A percentile compares a stretch with the other conserved stretches of the same genome.
phyloP scores from a whole-genome alignment of 2,888 invertebrate species.

The Cataglyphis livida region DNA sequence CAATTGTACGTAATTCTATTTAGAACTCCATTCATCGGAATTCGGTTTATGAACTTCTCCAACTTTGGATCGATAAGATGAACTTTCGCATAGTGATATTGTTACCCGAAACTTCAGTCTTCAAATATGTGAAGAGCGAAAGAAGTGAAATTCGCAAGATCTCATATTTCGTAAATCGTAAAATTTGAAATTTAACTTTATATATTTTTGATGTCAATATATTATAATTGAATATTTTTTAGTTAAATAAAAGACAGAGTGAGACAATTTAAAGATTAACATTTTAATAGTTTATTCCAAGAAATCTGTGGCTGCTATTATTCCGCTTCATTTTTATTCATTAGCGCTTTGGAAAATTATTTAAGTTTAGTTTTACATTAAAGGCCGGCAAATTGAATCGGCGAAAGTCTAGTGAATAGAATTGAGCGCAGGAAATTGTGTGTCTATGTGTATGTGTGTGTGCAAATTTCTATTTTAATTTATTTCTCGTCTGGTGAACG shows the following conservation, averaged over 20 bases:
- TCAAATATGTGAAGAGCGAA: not conserved
- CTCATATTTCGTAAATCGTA: not conserved
- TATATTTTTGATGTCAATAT: not conserved
- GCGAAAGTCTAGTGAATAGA: slow-evolving; percentile 30
- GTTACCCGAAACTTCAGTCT: not conserved
- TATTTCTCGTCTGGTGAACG: slow-evolving; percentile 43
- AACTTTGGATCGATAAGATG: slow-evolving; percentile 19
- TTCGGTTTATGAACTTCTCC: slow-evolving; percentile 21
- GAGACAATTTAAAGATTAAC: not conserved
- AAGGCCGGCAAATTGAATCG: slow-evolving; percentile 22
- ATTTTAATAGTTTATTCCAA: slow-evolving; percentile 6
- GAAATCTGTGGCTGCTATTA: not conserved
- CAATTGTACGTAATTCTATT: slow-evolving; percentile 34
- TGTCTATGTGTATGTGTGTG: not conserved
- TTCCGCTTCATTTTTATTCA: slow-evolving; percentile 22
- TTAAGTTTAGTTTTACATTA: slow-evolving; percentile 29
- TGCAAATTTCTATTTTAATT: slow-evolving; percentile 56
- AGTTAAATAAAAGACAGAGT: not conserved
- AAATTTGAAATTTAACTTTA: not conserved
- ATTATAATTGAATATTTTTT: not conserved
- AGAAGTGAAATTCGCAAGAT: not conserved
- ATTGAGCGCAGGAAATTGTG: slow-evolving; percentile 47
- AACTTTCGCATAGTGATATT: not conserved
- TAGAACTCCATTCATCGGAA: slow-evolving; percentile 14
- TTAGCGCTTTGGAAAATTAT: slow-evolving; percentile 12